Evolutionary conservation across 2,113 vertebrate species (phyloP).

Genomic region (Upupa epops): DNA sequence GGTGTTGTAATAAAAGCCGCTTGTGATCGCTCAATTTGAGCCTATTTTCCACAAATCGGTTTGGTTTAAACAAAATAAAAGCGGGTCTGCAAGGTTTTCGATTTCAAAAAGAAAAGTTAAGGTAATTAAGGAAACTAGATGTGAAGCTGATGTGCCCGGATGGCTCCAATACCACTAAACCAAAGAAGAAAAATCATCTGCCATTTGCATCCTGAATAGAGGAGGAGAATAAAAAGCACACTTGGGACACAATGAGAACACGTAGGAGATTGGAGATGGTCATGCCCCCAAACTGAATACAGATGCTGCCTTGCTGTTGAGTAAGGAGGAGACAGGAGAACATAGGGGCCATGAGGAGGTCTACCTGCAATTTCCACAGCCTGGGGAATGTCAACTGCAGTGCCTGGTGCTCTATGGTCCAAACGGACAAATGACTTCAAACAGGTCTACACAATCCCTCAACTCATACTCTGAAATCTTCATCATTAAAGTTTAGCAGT

Average conservation of each 20-base stretch:
- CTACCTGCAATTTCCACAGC: not conserved
- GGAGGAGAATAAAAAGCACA: not conserved
- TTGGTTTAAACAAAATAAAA: constrained; percentile 24
- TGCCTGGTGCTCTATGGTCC: not conserved
- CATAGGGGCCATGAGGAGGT: not conserved
- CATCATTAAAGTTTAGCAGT: not conserved
- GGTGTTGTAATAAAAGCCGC: constrained; percentile 12
- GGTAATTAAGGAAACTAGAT: not conserved
- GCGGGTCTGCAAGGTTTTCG: not conserved
- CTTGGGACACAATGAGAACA: not conserved
- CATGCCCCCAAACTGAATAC: not conserved
- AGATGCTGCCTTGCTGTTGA: not conserved
- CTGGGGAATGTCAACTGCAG: not conserved
- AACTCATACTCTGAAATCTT: not conserved
- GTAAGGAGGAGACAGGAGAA: accelerated
- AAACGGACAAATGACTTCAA: not conserved
- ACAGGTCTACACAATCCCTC: too few species aligned
- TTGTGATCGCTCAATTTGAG: constrained; percentile 22
- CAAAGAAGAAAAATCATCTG: not conserved
- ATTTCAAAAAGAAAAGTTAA: not conserved
- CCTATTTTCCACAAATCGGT: not conserved
- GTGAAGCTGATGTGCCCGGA: not conserved
- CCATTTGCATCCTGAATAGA: not conserved
- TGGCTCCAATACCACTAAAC: not conserved
- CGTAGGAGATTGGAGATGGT: not conserved